Evolutionary conservation across 2,888 invertebrate species (phyloP), one percentile per base, ranked within the genome.

Genomic region (Ormyrus rosae): DNA sequence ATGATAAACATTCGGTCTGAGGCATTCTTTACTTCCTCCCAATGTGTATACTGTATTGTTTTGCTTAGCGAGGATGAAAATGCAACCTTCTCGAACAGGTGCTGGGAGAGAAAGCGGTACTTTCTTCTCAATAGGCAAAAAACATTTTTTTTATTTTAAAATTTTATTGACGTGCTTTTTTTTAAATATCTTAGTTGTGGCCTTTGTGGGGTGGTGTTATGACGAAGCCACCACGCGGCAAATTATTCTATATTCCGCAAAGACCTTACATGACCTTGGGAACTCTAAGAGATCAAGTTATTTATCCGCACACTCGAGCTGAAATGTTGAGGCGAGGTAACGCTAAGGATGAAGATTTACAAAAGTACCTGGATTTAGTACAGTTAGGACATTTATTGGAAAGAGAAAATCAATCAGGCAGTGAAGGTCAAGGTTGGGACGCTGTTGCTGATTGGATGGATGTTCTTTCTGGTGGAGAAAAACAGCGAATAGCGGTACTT

Each of bases 361-460:
- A 93, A 75, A 92, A 94, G 71, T 96, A 95, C 89, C 91, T 99
- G 81, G 94, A 95, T 80, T 92, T 95, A 83, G 98, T 98, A 0
- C 97, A 98, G 89, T 92, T 99, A 81, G 93, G 93, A 0, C 97
- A 98, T 92, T 92, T 99, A 77, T 92, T 96, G 65, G 94, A 95
- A 81, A 93, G 98, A 69, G 98, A 98, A 85, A 95, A 95, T 51
- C 84, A 85, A 19, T 84, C 85, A 34, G 84, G 84, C 34, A 85
- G 82, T 56, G 85, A 87, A 68, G 96, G 96, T 5, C 87, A 86
- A 61, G 96, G 96, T 7, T 95, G 98, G 93, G 96, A 98, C 91
- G 95, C 97, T 0, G 95, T 97, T 0, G 97, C 98, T 86, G 99
- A 99, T 92, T 99, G 99, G 99, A 96, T 99, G 94, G 99, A 99